These are phyloP conservation scores for Nansenia antarctica DNA, from an alignment of 2,113 vertebrate species.

Conservation along the genomic window DNA sequence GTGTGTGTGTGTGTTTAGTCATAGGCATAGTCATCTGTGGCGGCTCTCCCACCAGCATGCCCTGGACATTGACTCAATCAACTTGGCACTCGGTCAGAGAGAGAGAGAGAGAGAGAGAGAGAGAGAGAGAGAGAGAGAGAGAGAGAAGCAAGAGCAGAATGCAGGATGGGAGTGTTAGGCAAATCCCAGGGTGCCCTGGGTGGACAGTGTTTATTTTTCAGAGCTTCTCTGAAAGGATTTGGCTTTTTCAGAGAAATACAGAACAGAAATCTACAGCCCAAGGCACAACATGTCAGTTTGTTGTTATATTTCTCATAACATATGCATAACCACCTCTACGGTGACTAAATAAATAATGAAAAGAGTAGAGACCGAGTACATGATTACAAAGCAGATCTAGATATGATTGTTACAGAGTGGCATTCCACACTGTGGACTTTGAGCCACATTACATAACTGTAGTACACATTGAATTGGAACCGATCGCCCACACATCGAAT, in stretches of 20 bases:
- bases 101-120: background rate
- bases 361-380: too few relatives aligned
- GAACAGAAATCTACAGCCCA: conserved; percentile 42
- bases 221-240: conserved; percentile 29
- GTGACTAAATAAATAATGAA: too few relatives aligned
- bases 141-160: conserved; percentile 9
- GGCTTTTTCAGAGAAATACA: conserved; percentile 30
- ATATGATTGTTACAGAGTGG: too few relatives aligned
- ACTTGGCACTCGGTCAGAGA: background rate
- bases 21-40: background rate
- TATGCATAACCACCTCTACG: too few relatives aligned
- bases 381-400: too few relatives aligned
- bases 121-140: conserved; percentile 6
- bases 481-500: too few relatives aligned
- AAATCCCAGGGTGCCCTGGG: conserved; percentile 21
- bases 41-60: background rate
- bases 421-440: too few relatives aligned
- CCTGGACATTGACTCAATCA: background rate
- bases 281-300: conserved; percentile 39
- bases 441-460: too few relatives aligned
- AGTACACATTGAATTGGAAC: too few relatives aligned
- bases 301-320: too few relatives aligned
- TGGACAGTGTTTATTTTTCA: conserved; percentile 36
- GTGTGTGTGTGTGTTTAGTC: background rate
- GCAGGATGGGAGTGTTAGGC: background rate